Base-by-base conservation (phyloP, 2,888 invertebrate genomes). In the Phengaris alcon region DNA sequence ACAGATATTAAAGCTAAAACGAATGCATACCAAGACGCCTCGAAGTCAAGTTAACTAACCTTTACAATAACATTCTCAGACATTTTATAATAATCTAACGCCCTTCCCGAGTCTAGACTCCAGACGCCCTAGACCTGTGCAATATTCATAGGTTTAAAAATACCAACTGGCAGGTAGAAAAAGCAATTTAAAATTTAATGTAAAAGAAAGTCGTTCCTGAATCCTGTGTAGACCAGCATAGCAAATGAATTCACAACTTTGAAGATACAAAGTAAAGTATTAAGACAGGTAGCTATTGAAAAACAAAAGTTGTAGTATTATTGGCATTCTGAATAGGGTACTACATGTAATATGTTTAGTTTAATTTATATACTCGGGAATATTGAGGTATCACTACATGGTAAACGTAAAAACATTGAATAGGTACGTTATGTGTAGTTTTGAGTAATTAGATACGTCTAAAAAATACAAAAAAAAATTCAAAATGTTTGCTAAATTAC, bases 61-160 rank as follows among this genome's bases (percentile, higher is more conserved):
- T 72, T 72, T 54, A 72, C 54, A 72, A 48, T 70, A 51, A 72
- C 72, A 72, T 64, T 64, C 72, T 54, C 72, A 72, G 72, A 72
- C 72, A 35, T 15, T 70, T 51, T 79, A 75, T 77, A 77, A 78
- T 79, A 78, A 79, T 76, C 78, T 78, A 76, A 59, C 77, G 78
- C 72, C 52, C 22, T 54, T 12, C 64, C 12, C 15, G 72, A 54
- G 72, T 78, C 78, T 79, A 78, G 79, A 79, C 79, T 77, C 51
- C 52, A 77, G 77, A 55, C 51, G 74, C 74, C 75, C 75, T 75
- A 69, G 76, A 74, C 74, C 68, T 76, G 57, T 78, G 77, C 78
- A 78, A 79, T 79, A 78, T 79, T 77, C 77, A 79, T 77, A 75
- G 79, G 75, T 79, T 79, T 75, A 78, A 79, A 78, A 78, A 77